These are phyloP conservation scores for Campodea augens DNA, from an alignment of 1,140 invertebrate species.

Conservation along the genomic window DNA sequence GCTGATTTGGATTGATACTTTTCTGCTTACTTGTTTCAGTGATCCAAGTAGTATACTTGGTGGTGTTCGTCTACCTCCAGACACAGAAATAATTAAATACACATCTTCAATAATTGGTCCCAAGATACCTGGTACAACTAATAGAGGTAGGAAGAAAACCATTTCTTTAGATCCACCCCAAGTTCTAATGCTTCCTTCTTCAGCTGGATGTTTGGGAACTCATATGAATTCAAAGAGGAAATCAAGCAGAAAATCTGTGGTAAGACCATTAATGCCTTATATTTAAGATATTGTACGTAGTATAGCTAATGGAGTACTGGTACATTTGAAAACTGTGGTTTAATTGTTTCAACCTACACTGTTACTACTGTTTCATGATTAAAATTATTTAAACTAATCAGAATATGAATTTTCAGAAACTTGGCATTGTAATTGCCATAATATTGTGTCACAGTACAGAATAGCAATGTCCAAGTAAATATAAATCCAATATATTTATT, in stretches of 20 bases:
- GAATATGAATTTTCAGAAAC: too few species aligned
- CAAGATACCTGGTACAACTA: conserved; percentile 58
- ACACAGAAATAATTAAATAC: conserved; percentile 75
- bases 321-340: neutral
- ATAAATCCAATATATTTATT: too few species aligned
- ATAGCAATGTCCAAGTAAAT: too few species aligned
- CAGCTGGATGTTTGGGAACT: conserved; percentile 18
- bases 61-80: conserved; percentile 58
- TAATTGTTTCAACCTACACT: neutral
- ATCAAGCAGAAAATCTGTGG: conserved; percentile 16
- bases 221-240: conserved; percentile 25
- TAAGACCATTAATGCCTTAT: neutral
- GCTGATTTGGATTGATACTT: too few species aligned
- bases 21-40: too few species aligned
- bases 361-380: too few species aligned
- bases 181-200: conserved; percentile 37
- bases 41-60: conserved; percentile 58
- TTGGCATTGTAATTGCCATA: too few species aligned
- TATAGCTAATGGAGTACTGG: neutral
- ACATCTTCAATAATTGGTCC: conserved; percentile 64
- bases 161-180: conserved; percentile 61
- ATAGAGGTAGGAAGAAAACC: conserved; percentile 63
- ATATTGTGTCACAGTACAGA: too few species aligned
- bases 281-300: neutral
- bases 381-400: too few species aligned